Conservation (phyloP, 2,888 invertebrate genomes). For the Myopa tessellatipennis region DNA sequence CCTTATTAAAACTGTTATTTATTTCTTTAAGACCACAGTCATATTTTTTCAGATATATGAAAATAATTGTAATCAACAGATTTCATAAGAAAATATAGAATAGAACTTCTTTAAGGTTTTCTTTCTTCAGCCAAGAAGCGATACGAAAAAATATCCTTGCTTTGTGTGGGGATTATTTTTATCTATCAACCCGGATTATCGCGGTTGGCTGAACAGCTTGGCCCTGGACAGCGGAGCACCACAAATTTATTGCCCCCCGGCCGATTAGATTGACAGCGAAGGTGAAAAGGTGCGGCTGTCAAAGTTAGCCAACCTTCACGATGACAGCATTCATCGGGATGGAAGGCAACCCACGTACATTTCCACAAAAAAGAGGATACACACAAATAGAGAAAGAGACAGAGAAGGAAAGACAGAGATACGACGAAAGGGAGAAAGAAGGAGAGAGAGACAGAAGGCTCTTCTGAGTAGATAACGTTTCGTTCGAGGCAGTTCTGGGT, state of each 20-base stretch:
- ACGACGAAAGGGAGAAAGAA: not conserved
- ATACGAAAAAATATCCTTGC: not conserved
- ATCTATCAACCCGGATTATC: not conserved
- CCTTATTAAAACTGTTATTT: too few relatives aligned
- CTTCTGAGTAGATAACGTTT: not conserved
- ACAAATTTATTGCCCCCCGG: slow-evolving; percentile 13
- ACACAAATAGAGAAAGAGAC: not conserved
- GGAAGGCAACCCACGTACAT: too few relatives aligned
- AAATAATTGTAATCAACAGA: too few relatives aligned
- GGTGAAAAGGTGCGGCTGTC: slow-evolving; percentile 29
- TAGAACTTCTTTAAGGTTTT: too few relatives aligned
- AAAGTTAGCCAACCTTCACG: slow-evolving; percentile 20
- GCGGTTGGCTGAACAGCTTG: not conserved
- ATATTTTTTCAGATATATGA: too few relatives aligned
- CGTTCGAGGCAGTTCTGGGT: too few relatives aligned
- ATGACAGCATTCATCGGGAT: not conserved
- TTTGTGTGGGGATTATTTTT: not conserved
- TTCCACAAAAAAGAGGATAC: not conserved
- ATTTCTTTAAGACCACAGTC: too few relatives aligned
- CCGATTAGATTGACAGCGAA: slow-evolving; percentile 34
- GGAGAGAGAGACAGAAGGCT: not conserved
- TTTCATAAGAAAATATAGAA: too few relatives aligned
- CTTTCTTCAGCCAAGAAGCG: not conserved
- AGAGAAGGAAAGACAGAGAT: not conserved
- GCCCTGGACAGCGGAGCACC: not conserved